These are phyloP conservation scores for Eurypyga helias DNA, from an alignment of 2,113 vertebrate species.

Conservation along the genomic window DNA sequence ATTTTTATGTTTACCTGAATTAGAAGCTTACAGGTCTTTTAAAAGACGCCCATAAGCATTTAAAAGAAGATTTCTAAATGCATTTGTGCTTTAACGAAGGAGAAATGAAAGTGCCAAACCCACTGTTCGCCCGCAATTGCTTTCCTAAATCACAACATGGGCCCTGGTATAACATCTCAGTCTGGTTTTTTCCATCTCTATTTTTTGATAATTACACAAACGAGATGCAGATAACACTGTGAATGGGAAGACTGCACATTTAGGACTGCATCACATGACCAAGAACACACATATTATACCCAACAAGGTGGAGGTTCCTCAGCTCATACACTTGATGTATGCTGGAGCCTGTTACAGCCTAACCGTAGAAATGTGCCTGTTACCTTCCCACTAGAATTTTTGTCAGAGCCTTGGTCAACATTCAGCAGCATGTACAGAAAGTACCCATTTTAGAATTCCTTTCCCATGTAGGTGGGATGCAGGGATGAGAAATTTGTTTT, in stretches of 20 bases:
- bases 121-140: not conserved
- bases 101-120: not conserved
- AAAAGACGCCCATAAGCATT: not conserved
- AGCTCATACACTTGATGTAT: not conserved
- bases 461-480: not conserved
- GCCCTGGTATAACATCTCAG: not conserved
- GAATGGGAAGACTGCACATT: not conserved
- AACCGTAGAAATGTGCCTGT: not conserved
- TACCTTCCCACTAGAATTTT: not conserved
- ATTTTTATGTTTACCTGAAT: not conserved
- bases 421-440: not conserved
- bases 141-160: not conserved
- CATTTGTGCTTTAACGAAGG: not conserved
- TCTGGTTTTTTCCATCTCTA: not conserved
- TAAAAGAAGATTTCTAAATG: not conserved
- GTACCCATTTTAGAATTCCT: not conserved
- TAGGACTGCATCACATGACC: not conserved
- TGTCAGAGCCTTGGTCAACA: not conserved
- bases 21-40: not conserved
- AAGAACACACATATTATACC: not conserved
- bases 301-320: not conserved
- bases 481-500: not conserved
- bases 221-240: not conserved
- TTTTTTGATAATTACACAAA: not conserved
- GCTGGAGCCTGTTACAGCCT: not conserved